Evolutionary conservation across 1,140 invertebrate genomes (phyloP), one percentile per base, ranked within the genome.

Genomic region (Drosophila lacertosa): DNA sequence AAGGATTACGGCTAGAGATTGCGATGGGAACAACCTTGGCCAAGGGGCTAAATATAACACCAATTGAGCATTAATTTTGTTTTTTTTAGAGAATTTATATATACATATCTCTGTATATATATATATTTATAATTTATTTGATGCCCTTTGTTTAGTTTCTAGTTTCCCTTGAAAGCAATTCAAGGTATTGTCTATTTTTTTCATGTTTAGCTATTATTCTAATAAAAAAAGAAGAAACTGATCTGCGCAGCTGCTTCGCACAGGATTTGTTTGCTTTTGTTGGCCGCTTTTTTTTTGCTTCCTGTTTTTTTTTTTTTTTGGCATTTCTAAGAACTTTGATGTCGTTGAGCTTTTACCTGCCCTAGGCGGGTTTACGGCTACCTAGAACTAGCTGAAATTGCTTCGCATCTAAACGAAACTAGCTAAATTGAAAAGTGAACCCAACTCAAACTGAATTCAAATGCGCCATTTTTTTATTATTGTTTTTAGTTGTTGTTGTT

Each of bases 401-500:
- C n/a, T n/a, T n/a, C n/a, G 26, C 42, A 33, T 65, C 67, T 57
- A 65, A 33, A 22, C 59, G 32, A 9, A 64, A 64, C 59, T 57
- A 57, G 66, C 66, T 55, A 50, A 69, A 69, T 42, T 26, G 7
- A 42, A 51, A 44, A 32, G 1, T 22, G 18, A 57, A 32, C 22
- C 4, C 26, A 58, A 32, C 18, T 24, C 47, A 20, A 62, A 55
- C 71, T 67, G 40, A 58, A 59, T 66, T 59, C 54, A 83, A 78
- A 77, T 82, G 73, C 77, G 77, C 73, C 77, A 84, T 79, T 84
- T 71, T 16, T 42, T 59, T 44, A 68, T 75, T 63, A 60, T 57
- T 58, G 42, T 39, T 47, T 45, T 51, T 71, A 37, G 3, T 59
- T 59, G 32, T 16, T 74, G 26, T 70, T 74, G 40, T 40, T 74